phyloP scores from a whole-genome alignment of 2,888 invertebrate species.

The Amphipoea oculea region DNA sequence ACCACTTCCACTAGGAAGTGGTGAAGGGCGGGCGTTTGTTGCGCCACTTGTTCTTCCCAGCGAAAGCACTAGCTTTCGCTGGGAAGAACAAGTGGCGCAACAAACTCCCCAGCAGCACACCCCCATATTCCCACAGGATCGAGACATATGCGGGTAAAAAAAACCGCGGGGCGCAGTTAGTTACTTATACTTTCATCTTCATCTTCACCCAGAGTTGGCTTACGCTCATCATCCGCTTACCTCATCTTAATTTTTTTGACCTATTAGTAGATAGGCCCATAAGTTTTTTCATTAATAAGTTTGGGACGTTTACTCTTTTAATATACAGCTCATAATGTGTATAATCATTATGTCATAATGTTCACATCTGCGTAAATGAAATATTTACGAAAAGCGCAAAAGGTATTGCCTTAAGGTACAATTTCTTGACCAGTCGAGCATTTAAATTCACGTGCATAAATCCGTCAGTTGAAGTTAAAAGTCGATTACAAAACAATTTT shows the following conservation, averaged over 20 bases:
- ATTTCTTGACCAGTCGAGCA: conserved; percentile 49
- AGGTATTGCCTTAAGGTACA: conserved; percentile 52
- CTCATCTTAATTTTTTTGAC: background rate
- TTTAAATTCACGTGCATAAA: conserved; percentile 61
- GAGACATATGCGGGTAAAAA: background rate
- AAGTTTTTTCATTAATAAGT: conserved; percentile 27
- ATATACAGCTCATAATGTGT: conserved; percentile 37
- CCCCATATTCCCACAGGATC: background rate
- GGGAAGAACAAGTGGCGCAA: too few species aligned
- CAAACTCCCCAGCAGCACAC: too few species aligned
- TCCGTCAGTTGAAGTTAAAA: conserved; percentile 60
- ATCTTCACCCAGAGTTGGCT: background rate
- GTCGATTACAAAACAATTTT: conserved; percentile 69
- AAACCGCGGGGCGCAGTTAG: background rate
- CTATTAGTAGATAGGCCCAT: conserved; percentile 1
- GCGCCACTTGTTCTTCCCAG: too few species aligned
- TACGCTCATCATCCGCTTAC: background rate
- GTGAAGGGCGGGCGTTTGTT: too few species aligned
- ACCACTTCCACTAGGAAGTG: too few species aligned
- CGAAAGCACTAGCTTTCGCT: too few species aligned
- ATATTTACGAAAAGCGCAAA: conserved; percentile 52
- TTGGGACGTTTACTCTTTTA: conserved; percentile 25
- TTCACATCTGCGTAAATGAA: conserved; percentile 54
- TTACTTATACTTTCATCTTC: background rate
- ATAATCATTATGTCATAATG: conserved; percentile 53